Evolutionary conservation across 2,113 vertebrate species (phyloP), one percentile per base, ranked within the genome.

Genomic region (Myiopsitta monachus): DNA sequence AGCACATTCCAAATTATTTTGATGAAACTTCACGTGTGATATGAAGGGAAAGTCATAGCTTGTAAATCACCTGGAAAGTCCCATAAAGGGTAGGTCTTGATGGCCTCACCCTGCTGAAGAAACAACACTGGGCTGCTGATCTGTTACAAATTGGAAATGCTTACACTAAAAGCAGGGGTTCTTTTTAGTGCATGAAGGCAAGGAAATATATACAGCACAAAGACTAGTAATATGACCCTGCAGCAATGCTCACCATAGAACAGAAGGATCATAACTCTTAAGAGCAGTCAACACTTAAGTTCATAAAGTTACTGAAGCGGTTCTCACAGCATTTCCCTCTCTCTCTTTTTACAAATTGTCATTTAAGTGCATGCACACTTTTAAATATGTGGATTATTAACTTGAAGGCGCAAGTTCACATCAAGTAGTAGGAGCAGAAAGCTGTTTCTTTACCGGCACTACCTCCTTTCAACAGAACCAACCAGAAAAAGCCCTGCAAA

Each of bases 231-330:
- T 62, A 86, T 63, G 79, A 90, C 62, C 51, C 82, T 64, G 31
- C 49, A 95, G 46, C 80, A 93, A 92, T 66, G 87, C 94, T 90
- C 75, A 59, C 31, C 83, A 78, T 27, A 61, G 61, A 97, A 94
- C 62, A 87, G 76, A 87, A 96, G 85, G 80, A 83, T 75, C 69
- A 26, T 79, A 93, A 93, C 28, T 81, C 70, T 82, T 57, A 73
- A 72, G 43, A 93, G 82, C 73, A 97, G 93, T 87, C 93, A 97
- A 75, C 87, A 83, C 88, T 89, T 52, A 54, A 93, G 75, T 62
- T 95, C 79, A n/a, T 72, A 51, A 92, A 91, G 83, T 84, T 94
- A 92, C 11, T 76, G 88, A 87, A 64, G 83, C 11, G 2, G 62
- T 84, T 95, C 88, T 91, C 76, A 82, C 55, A 82, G 57, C 67